phyloP scores from a whole-genome alignment of 2,888 invertebrate species.

The Phengaris arion region DNA sequence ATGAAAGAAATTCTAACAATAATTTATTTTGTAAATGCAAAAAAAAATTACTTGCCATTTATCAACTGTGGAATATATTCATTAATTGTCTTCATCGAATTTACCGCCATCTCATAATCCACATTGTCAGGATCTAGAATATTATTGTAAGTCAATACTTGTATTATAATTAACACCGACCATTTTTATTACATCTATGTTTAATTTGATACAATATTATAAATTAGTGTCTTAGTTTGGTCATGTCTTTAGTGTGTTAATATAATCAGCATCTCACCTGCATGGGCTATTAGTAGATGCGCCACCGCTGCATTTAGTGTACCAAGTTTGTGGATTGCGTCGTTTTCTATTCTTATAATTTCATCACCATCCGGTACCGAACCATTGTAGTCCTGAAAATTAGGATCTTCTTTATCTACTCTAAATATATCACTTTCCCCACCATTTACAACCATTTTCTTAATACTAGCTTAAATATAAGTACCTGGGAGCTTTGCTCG shows the following conservation, averaged over 20 bases:
- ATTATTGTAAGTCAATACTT: neutral
- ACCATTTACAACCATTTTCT: too few species aligned
- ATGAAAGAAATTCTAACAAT: too few species aligned
- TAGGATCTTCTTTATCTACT: neutral
- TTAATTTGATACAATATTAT: too few species aligned
- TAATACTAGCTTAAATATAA: too few species aligned
- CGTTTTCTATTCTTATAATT: constrained; percentile 45
- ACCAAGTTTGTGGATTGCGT: constrained; percentile 50
- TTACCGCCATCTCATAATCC: constrained; percentile 95
- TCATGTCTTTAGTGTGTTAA: too few species aligned
- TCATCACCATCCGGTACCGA: constrained; percentile 41
- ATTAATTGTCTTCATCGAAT: constrained; percentile 96
- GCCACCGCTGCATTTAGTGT: constrained; percentile 65
- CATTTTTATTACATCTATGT: too few species aligned
- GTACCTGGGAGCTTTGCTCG: too few species aligned
- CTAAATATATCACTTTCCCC: neutral
- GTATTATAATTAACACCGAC: too few species aligned
- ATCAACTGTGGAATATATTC: constrained; percentile 96
- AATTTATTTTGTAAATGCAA: neutral
- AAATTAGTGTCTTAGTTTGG: too few species aligned
- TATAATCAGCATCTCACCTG: constrained; percentile 47
- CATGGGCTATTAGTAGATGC: constrained; percentile 54
- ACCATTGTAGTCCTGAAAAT: constrained; percentile 48
- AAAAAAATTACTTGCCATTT: constrained; percentile 75
- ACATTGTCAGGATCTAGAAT: constrained; percentile 81